phyloP scores from a whole-genome alignment of 2,113 vertebrate species.

The Leuciscus idus region DNA sequence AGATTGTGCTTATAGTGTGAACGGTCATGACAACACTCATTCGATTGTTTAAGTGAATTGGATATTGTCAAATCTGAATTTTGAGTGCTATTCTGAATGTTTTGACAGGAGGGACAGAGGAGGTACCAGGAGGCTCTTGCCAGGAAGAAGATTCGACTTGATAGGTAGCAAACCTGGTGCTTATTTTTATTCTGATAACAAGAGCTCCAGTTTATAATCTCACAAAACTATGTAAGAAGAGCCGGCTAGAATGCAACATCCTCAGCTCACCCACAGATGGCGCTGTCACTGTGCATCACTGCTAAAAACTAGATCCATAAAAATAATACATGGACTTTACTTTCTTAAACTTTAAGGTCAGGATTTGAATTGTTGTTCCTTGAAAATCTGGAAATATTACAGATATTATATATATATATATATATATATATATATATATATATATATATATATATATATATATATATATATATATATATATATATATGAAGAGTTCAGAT shows the following conservation, averaged over 20 bases:
- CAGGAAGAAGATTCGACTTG: conserved; percentile 90
- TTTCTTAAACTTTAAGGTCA: too few relatives aligned
- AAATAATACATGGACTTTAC: too few relatives aligned
- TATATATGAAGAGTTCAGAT: too few relatives aligned
- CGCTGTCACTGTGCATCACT: neutral
- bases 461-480: neutral
- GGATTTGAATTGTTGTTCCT: too few relatives aligned
- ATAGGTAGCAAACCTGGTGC: conserved; percentile 75
- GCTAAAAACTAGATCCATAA: neutral
- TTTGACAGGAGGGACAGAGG: conserved; percentile 85
- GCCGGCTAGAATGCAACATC: neutral
- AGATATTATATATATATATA: too few relatives aligned
- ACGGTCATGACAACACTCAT: neutral
- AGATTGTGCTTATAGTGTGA: neutral
- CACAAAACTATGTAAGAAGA: neutral
- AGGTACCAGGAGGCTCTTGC: conserved; percentile 90
- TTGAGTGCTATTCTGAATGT: neutral
- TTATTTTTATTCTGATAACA: neutral
- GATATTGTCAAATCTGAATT: neutral
- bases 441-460: too few relatives aligned
- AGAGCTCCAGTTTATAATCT: neutral
- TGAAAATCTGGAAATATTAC: too few relatives aligned
- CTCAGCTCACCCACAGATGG: neutral
- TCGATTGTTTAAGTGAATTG: neutral
- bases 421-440: neutral